Conservation (phyloP, 2,888 invertebrate species). For the Linnaemya tessellans region DNA sequence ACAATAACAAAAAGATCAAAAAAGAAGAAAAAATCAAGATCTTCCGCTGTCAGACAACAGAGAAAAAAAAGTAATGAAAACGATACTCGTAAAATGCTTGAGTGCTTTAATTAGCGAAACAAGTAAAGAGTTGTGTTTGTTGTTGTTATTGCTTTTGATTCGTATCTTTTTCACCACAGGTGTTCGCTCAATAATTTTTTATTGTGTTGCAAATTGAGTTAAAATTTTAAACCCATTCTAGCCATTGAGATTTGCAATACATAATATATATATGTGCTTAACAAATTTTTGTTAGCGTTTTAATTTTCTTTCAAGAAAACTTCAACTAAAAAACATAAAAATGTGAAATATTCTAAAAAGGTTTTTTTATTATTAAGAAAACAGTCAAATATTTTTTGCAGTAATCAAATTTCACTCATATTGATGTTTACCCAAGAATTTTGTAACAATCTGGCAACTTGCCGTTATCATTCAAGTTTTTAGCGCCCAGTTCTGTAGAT, state of each 20-base stretch:
- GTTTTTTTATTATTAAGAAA: too few species aligned
- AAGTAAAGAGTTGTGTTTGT: constrained; percentile 1
- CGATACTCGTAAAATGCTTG: constrained; percentile 50
- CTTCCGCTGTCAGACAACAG: constrained; percentile 35
- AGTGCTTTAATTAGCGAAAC: constrained; percentile 49
- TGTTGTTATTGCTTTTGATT: background rate
- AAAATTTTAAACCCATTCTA: background rate
- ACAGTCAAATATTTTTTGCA: too few species aligned
- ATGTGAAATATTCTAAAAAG: background rate
- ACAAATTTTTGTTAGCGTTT: background rate
- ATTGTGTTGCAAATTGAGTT: constrained; percentile 29
- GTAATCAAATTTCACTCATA: too few species aligned
- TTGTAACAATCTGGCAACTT: too few species aligned
- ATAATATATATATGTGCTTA: constrained; percentile 1
- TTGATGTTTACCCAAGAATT: too few species aligned
- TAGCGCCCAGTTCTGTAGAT: too few species aligned
- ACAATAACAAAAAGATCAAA: constrained; percentile 19
- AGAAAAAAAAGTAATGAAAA: constrained; percentile 26
- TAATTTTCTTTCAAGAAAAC: background rate
- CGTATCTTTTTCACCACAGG: background rate
- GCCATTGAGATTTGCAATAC: background rate
- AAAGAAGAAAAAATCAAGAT: constrained; percentile 34
- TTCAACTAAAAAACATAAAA: too few species aligned
- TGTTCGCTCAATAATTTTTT: constrained; percentile 33
- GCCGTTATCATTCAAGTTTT: too few species aligned